These are phyloP conservation scores for Drosophila erecta DNA, from an alignment of 1,140 invertebrate genomes.

Conservation along the genomic window DNA sequence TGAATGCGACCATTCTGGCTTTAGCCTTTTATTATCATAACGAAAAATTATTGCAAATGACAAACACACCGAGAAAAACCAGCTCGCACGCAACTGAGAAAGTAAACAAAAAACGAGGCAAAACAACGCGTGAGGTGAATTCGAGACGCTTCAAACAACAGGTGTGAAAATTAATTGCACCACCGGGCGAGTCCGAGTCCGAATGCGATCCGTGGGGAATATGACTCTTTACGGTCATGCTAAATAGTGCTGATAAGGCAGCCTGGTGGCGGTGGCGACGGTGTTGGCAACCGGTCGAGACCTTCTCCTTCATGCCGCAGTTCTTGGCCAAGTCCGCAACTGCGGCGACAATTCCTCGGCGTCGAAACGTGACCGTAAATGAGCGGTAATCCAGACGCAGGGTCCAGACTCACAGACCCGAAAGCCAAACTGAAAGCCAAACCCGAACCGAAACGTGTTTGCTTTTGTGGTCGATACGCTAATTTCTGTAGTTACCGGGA, in stretches of 20 bases:
- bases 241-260: conserved; percentile 52
- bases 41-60: conserved; percentile 60
- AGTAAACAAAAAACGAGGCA: conserved; percentile 59
- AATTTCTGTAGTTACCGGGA: conserved; percentile 78
- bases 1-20: conserved; percentile 11
- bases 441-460: conserved; percentile 56
- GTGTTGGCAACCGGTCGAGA: conserved; percentile 6
- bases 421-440: conserved; percentile 10
- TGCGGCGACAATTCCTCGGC: conserved; percentile 23
- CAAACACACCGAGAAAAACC: conserved; percentile 43
- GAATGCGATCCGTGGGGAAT: conserved; percentile 46
- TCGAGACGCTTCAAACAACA: conserved; percentile 46
- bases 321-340: not conserved
- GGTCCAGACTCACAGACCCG: conserved; percentile 21
- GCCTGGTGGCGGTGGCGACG: not conserved
- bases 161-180: conserved; percentile 70
- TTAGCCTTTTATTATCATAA: conserved; percentile 61
- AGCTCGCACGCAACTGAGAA: conserved; percentile 66
- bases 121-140: conserved; percentile 43
- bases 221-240: conserved; percentile 40
- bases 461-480: conserved; percentile 80
- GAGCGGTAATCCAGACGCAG: conserved; percentile 34
- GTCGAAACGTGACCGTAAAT: conserved; percentile 64
- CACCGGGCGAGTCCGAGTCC: conserved; percentile 26
- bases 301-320: conserved; percentile 1